phyloP scores from a whole-genome alignment of 2,888 invertebrate species.

The Malacosoma neustria region DNA sequence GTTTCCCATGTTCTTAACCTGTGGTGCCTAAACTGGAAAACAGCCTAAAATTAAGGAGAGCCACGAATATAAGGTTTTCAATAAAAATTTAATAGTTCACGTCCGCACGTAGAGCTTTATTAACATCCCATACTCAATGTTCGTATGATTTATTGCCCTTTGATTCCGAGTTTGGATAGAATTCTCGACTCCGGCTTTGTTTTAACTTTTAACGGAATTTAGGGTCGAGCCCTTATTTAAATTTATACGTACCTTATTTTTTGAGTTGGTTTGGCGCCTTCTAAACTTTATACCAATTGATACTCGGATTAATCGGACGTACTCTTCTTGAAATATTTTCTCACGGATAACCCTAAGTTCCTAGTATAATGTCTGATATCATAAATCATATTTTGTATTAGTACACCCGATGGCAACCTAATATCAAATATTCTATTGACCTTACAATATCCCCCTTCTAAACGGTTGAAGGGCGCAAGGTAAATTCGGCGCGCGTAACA shows the following conservation, averaged over 20 bases:
- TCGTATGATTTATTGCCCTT: conserved; percentile 34
- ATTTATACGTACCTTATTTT: conserved; percentile 25
- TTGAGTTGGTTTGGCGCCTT: conserved; percentile 25
- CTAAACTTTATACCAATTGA: conserved; percentile 27
- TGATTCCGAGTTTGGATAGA: conserved; percentile 19
- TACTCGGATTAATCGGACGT: conserved; percentile 15
- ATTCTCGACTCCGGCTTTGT: conserved; percentile 22
- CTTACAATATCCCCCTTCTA: conserved; percentile 33
- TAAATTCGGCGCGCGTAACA: conserved; percentile 29
- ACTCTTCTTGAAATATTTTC: conserved; percentile 22
- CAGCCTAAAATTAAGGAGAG: too few relatives aligned
- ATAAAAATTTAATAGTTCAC: too few relatives aligned
- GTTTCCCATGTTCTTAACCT: too few relatives aligned
- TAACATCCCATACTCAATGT: conserved; percentile 35
- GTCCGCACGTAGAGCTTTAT: too few relatives aligned
- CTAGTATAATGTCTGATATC: conserved; percentile 10
- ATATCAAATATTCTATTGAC: conserved; percentile 31
- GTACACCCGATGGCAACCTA: conserved; percentile 20
- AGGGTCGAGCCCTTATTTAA: conserved; percentile 16
- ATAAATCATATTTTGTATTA: conserved; percentile 33
- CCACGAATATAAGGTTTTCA: too few relatives aligned
- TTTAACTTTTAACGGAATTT: conserved; percentile 28
- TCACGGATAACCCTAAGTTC: conserved; percentile 29
- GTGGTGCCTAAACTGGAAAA: too few relatives aligned
- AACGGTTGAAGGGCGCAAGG: conserved; percentile 36